Base-by-base conservation (phyloP, 2,888 invertebrate genomes). In the Agonopterix subpropinquella region DNA sequence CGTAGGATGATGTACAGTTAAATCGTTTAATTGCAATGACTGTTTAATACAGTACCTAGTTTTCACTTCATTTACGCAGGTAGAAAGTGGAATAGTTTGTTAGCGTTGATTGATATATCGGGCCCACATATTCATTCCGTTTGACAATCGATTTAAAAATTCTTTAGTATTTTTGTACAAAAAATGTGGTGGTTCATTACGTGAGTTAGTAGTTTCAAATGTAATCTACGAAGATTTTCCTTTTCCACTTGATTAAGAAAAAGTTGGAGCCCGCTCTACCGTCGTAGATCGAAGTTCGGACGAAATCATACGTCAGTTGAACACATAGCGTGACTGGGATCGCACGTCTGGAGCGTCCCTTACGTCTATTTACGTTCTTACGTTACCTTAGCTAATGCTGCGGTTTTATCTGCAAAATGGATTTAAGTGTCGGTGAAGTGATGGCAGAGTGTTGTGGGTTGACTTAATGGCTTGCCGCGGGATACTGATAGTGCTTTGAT, bases 301-400 rank as follows among this genome's bases (percentile, higher is more conserved):
- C 47, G 28, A 41, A 47, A 47, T 15, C 13, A 41, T 63, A 65
- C 70, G 78, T 59, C 83, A 85, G 85, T 85, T 62, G 63, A 65
- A 69, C 70, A 70, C 73, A 69, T 61, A 68, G 64, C 68, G 77
- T 69, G 73, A 73, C 59, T 61, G 65, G 55, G 74, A 65, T 13
- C 80, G 77, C 85, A 84, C 85, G 85, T 70, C 69, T 67, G 59
- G 57, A 56, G 58, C 65, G 67, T 58, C 65, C 63, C 64, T 65
- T 67, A 69, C 69, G 66, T 67, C 64, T 71, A 69, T 71, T 73
- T 76, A 72, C 74, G 74, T 77, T 72, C 28, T 64, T 70, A 62
- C 63, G 28, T 28, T 28, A 28, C 28, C 28, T 28, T 28, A 28
- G 28, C 28, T 28, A 28, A 28, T 28, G 28, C 7, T 28, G 28